phyloP scores from a whole-genome alignment of 2,888 invertebrate species.

The Desoria tigrina region DNA sequence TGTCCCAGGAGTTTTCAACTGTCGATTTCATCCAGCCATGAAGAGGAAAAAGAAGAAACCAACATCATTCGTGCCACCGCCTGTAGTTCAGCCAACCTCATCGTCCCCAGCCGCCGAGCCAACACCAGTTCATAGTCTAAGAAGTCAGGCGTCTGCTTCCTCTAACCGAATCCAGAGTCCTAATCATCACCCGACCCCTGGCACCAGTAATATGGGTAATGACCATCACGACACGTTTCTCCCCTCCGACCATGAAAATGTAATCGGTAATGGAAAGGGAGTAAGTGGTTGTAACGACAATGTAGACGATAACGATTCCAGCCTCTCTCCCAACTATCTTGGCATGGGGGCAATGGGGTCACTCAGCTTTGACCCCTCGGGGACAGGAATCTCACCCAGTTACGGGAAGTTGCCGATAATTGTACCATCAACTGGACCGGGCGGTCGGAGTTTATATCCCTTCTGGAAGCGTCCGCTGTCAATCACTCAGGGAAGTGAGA shows the following conservation, averaged over 20 bases:
- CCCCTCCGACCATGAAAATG: background rate
- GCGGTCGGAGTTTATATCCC: slow-evolving; percentile 53
- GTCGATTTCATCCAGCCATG: slow-evolving; percentile 75
- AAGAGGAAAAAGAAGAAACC: slow-evolving; percentile 82
- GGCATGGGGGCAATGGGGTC: background rate
- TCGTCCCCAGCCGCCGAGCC: background rate
- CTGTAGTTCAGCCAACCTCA: slow-evolving; percentile 54
- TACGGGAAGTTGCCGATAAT: slow-evolving; percentile 4
- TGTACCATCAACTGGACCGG: background rate
- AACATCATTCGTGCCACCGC: slow-evolving; percentile 82
- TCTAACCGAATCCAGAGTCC: background rate
- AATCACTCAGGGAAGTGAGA: slow-evolving; percentile 66
- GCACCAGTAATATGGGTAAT: background rate
- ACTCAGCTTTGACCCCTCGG: background rate
- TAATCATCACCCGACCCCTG: background rate
- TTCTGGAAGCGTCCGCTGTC: slow-evolving; percentile 56
- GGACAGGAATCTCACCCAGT: background rate
- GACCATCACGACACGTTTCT: slow-evolving; percentile 3
- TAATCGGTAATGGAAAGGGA: background rate
- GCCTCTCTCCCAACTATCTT: background rate
- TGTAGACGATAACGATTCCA: background rate
- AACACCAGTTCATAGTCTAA: slow-evolving; percentile 7
- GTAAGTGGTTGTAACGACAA: background rate
- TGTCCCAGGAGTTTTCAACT: slow-evolving; percentile 81
- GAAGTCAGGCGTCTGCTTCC: background rate